Conservation (phyloP, 2,888 invertebrate species). For the Embidobia sp. region DNA sequence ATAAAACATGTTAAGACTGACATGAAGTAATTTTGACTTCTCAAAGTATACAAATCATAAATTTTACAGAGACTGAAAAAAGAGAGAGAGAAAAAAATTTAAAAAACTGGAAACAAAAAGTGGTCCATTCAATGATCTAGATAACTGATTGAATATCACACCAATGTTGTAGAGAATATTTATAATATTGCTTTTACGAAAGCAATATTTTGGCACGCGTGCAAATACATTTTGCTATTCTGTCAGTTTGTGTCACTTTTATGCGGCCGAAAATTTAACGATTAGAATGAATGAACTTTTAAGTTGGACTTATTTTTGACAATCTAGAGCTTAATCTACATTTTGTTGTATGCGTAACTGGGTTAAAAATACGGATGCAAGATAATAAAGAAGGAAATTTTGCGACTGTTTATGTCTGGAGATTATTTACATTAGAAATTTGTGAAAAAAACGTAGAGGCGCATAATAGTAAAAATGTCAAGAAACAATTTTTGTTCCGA, state of each 20-base stretch:
- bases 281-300: constrained; percentile 54
- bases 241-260: constrained; percentile 46
- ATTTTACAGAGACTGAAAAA: not conserved
- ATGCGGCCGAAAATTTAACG: constrained; percentile 45
- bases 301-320: constrained; percentile 41
- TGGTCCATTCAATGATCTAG: constrained; percentile 17
- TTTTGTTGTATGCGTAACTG: constrained; percentile 31
- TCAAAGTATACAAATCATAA: constrained; percentile 3
- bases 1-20: no score
- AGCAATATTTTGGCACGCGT: constrained; percentile 43
- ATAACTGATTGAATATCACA: constrained; percentile 17
- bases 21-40: no score
- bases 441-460: no score
- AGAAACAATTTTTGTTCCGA: no score
- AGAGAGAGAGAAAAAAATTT: constrained; percentile 1
- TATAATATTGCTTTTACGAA: constrained; percentile 45
- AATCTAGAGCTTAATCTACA: constrained; percentile 30
- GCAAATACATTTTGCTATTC: constrained; percentile 43
- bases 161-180: constrained; percentile 28
- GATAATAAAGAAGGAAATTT: constrained; percentile 19
- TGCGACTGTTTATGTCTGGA: constrained; percentile 1
- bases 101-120: constrained; percentile 5
- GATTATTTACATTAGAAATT: no score
- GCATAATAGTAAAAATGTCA: no score
- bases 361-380: constrained; percentile 37